Evolutionary conservation across 37 sponge, comb jelly and placozoan species (phyloP).

Genomic region (Petrosia ficiformis): DNA sequence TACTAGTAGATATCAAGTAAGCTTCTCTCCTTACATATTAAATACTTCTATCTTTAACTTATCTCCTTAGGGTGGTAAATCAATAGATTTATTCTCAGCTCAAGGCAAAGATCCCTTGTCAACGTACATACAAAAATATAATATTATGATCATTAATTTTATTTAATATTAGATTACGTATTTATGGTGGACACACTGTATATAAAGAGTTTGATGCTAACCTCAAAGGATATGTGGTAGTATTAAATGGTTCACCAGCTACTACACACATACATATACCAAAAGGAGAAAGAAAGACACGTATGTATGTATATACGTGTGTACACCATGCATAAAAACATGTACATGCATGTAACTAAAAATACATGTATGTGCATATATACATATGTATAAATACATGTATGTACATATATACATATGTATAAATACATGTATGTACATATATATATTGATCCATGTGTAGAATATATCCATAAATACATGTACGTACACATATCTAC

Average conservation of each 20-base stretch:
- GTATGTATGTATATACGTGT: conserved; percentile 47
- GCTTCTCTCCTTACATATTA: too few species aligned
- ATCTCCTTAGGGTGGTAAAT: conserved; percentile 57
- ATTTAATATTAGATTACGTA: neutral
- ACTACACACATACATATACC: conserved; percentile 78
- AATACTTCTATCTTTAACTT: too few species aligned
- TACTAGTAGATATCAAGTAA: too few species aligned
- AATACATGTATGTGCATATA: neutral
- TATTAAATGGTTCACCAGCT: conserved; percentile 72
- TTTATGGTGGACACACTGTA: conserved; percentile 11
- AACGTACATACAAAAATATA: conserved; percentile 16
- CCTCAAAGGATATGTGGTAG: conserved; percentile 70
- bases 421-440: conserved; percentile 5
- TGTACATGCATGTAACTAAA: too few species aligned
- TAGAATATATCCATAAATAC: neutral
- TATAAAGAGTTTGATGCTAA: conserved; percentile 61
- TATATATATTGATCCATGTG: conserved; percentile 40
- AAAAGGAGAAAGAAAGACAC: conserved; percentile 55
- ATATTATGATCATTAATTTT: neutral
- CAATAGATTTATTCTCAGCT: conserved; percentile 64
- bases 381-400: neutral
- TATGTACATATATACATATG: neutral
- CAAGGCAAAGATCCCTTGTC: conserved; percentile 61
- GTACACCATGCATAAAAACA: neutral
- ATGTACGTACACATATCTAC: too few species aligned